A percentile compares a stretch with the other conserved stretches of the same genome.
Evolutionary conservation across 92 coral and sea anemone genomes (phyloP).

Genomic region (Pocillopora grandis): DNA sequence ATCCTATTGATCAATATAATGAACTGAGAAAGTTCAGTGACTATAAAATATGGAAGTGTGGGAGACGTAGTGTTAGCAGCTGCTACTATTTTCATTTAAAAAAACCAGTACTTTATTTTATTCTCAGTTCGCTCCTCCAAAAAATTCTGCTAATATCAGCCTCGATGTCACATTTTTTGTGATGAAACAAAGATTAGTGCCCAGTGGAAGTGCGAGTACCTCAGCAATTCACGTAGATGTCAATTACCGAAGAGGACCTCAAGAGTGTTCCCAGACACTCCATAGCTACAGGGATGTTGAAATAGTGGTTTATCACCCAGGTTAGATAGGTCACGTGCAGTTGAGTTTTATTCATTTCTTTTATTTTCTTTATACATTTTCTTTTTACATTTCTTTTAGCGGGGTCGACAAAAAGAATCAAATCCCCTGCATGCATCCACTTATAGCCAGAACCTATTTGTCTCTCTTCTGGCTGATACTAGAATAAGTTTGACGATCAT

Average conservation of each 20-base stretch:
- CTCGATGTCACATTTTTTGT: neutral
- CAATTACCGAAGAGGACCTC: slow-evolving; percentile 1
- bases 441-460: too few relatives aligned
- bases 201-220: slow-evolving; percentile 5
- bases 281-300: neutral
- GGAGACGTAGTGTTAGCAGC: neutral
- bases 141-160: neutral
- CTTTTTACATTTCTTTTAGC: neutral
- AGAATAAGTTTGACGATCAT: too few relatives aligned
- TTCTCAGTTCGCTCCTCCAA: neutral
- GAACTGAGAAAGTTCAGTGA: too few relatives aligned
- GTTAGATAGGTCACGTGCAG: neutral
- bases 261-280: neutral
- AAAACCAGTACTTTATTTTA: neutral
- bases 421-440: neutral
- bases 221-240: slow-evolving; percentile 8
- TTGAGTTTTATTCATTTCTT: too few relatives aligned
- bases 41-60: too few relatives aligned
- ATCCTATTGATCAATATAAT: too few relatives aligned
- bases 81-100: neutral
- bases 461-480: too few relatives aligned
- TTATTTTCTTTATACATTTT: too few relatives aligned
- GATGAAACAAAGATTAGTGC: neutral
- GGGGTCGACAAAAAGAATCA: too few relatives aligned
- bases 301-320: slow-evolving; percentile 9